A percentile compares a stretch with the other conserved stretches of the same genome.
Evolutionary conservation across 2,113 vertebrate genomes (phyloP).

Genomic region (human (Homo sapiens)): DNA sequence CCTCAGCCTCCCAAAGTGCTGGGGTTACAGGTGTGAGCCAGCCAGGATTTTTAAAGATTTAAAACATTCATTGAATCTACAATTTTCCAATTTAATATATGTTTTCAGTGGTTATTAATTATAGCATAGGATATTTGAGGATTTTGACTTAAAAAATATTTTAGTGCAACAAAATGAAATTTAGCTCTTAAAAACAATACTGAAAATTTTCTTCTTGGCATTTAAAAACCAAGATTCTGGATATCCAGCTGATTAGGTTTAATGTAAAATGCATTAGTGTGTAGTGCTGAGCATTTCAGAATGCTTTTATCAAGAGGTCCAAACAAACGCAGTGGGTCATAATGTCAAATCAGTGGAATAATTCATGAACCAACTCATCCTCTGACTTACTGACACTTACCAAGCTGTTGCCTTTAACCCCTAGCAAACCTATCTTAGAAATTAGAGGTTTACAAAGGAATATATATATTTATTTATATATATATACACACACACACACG

Average conservation of each 20-base stretch:
- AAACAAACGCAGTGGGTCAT: neutral
- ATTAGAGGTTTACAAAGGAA: neutral
- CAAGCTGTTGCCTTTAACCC: neutral
- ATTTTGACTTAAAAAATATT: neutral
- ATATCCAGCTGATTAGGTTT: slow-evolving; percentile 13
- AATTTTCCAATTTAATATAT: neutral
- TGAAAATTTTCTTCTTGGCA: neutral
- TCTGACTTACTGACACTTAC: neutral
- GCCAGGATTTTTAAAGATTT: neutral
- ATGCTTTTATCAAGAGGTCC: neutral
- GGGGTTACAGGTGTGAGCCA: no score
- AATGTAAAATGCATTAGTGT: slow-evolving; percentile 34
- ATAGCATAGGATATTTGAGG: neutral
- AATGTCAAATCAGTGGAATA: slow-evolving; percentile 33
- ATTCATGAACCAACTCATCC: slow-evolving; percentile 17
- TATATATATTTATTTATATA: no score
- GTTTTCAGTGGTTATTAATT: neutral
- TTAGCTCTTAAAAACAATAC: neutral
- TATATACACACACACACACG: no score
- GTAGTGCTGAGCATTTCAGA: neutral
- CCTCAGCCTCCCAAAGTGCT: no score
- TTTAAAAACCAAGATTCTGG: neutral
- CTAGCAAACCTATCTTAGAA: neutral
- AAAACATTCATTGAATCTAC: neutral
- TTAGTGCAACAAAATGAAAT: neutral